Conservation (phyloP, 2,113 vertebrate genomes). For the Gracilinanus agilis region DNA sequence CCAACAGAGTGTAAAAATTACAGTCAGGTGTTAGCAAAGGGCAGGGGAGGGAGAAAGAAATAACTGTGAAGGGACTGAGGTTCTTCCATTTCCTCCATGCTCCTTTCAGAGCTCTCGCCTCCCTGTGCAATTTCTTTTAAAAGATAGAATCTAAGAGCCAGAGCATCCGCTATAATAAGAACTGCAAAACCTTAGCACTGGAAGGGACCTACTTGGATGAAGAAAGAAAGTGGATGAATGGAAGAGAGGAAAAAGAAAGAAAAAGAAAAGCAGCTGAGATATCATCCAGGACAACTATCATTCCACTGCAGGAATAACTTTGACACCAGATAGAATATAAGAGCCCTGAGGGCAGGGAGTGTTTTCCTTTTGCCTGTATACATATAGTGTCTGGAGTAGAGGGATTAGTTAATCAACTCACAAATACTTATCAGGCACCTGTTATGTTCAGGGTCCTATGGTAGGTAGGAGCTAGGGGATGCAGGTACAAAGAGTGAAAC, state of each 20-base stretch:
- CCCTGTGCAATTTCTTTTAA: background rate
- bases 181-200: too few species aligned
- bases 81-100: background rate
- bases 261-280: background rate
- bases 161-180: too few species aligned
- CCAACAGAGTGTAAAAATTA: conserved; percentile 1
- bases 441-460: background rate
- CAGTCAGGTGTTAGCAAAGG: background rate
- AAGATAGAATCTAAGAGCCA: background rate
- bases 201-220: background rate
- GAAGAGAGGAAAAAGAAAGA: background rate
- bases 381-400: background rate
- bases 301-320: background rate
- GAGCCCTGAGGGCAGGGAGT: background rate
- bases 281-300: background rate
- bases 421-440: background rate
- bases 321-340: background rate
- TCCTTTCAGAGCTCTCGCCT: background rate
- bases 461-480: background rate
- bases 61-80: background rate
- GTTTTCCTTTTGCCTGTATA: background rate
- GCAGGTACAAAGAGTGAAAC: background rate
- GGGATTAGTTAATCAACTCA: background rate
- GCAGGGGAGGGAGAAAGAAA: background rate
- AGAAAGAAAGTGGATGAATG: background rate